Base-by-base conservation (phyloP, 2,113 vertebrate species). In the Saimiri boliviensis region DNA sequence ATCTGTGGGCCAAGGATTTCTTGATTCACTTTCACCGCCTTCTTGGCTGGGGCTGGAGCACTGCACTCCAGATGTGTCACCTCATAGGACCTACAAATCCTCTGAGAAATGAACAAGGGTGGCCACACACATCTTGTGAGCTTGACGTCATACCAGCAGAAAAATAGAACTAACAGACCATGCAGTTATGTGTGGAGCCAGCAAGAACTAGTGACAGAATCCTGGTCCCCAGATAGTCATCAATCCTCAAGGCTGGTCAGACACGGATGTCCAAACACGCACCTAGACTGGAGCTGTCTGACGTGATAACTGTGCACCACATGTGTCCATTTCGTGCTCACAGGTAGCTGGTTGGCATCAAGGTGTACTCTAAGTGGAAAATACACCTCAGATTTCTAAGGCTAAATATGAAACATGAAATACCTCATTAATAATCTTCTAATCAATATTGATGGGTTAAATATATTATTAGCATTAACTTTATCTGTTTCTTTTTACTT, bases 261-360 rank as follows among this genome's bases (percentile, higher is more conserved):
- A 60, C 60, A 45, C 82, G 87, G 45, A 92, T 14, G 58, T 74
- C 76, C 20, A 86, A 82, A 68, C 3, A 27, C 74, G 4, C 9
- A 73, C 12, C n/a, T 10, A 71, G 17, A 58, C 40, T 49, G 0
- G 3, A 35, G 2, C 16, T 52, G 4, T 25, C 45, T 27, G 54
- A 16, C 21, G 14, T 0, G 1, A 49, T 49, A 2, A 0, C 27
- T 6, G 1, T 37, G 19, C 2, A 1, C 40, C 60, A 3, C 2
- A 1, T 1, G 17, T 20, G 86, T 19, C 86, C 35, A 27, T 14
- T 8, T 9, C 66, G 54, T 2, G 0, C 13, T 54, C 52, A 54
- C 49, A 21, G 2, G 37, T 27, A 8, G 25, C 32, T 54, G 32
- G 74, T 10, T 49, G 30, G 1, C 30, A 5, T 11, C 3, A 7